Evolutionary conservation across 2,113 vertebrate species (phyloP).

Genomic region (Brienomyrus longianalis): DNA sequence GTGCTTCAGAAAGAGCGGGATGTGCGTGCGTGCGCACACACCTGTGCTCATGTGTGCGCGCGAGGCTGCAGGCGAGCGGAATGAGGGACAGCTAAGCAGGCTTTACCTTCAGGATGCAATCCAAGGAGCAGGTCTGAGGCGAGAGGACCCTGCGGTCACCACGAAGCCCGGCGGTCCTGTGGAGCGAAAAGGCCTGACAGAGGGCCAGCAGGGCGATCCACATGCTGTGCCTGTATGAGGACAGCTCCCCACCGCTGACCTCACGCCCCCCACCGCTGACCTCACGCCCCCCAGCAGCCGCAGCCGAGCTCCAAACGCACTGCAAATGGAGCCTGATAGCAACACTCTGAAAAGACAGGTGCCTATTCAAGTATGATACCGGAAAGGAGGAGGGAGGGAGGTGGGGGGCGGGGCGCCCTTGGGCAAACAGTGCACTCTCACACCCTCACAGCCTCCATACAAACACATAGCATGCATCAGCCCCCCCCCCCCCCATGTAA

Average conservation of each 20-base stretch:
- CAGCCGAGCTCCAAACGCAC: neutral
- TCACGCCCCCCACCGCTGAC: neutral
- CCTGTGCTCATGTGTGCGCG: neutral
- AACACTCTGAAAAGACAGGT: neutral
- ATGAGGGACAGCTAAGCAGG: neutral
- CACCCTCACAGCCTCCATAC: neutral
- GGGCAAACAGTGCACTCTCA: neutral
- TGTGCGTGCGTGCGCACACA: neutral
- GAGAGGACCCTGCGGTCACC: conserved; percentile 14
- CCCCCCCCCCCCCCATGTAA: neutral
- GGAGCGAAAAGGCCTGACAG: conserved; percentile 15
- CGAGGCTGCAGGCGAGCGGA: neutral
- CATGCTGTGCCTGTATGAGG: conserved; percentile 36
- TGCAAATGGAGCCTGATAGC: neutral
- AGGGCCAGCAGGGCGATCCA: conserved; percentile 31
- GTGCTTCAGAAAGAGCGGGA: neutral
- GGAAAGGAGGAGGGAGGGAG: neutral
- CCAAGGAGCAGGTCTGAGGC: conserved; percentile 52
- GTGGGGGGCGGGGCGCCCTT: neutral
- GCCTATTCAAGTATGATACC: neutral
- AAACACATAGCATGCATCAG: neutral
- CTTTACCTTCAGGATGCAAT: conserved; percentile 54
- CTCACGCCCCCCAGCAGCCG: neutral
- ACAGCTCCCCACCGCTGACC: neutral
- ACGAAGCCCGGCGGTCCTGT: conserved; percentile 5